Evolutionary conservation across 2,113 vertebrate species (phyloP).

Genomic region (Cochlearius cochlearius): DNA sequence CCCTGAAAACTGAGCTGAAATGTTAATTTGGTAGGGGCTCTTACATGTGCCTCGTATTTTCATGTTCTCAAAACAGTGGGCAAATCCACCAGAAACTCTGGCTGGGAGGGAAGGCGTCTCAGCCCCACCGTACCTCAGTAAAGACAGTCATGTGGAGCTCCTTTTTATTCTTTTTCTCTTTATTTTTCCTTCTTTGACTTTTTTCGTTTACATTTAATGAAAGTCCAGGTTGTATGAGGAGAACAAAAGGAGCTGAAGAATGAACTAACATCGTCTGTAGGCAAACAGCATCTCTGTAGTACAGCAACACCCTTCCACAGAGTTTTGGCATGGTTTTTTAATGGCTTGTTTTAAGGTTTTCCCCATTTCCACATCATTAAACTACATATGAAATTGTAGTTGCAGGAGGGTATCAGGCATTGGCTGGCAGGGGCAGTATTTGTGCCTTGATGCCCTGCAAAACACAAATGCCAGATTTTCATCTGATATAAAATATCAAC

Average conservation of each 20-base stretch:
- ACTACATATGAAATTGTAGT: background rate
- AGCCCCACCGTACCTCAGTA: background rate
- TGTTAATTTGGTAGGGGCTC: background rate
- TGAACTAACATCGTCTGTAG: background rate
- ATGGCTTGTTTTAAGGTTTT: background rate
- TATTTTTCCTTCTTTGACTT: background rate
- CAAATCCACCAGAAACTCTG: background rate
- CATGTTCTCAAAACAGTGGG: background rate
- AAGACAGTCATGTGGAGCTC: background rate
- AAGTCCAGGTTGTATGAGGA: background rate
- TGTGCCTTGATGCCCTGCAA: background rate
- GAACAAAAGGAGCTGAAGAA: background rate
- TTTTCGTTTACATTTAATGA: background rate
- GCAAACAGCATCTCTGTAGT: background rate
- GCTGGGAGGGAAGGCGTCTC: background rate
- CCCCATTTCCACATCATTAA: background rate
- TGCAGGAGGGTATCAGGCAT: background rate
- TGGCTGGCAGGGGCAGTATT: background rate
- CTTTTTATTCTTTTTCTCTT: background rate
- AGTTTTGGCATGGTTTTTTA: background rate
- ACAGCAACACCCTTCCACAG: background rate
- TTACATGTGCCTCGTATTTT: background rate
- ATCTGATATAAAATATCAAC: background rate
- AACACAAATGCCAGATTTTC: background rate
- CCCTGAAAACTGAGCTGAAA: background rate